phyloP scores from a whole-genome alignment of 2,113 vertebrate species.

The Hyperopisus bebe region DNA sequence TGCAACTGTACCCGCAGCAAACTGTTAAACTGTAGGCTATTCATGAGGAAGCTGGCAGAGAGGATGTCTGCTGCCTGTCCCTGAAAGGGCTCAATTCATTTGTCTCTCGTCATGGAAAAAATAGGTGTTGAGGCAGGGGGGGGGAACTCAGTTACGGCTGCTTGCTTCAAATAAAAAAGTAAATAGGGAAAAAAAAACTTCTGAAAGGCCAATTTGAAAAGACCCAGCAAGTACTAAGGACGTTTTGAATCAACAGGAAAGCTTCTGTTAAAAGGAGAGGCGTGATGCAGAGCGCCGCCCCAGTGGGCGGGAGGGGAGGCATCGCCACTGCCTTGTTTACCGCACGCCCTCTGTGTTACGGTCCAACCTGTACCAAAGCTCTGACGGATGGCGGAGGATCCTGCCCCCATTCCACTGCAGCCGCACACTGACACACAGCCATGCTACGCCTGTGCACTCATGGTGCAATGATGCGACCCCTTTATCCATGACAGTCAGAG shows the following conservation, averaged over 20 bases:
- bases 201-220: not conserved
- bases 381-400: not conserved
- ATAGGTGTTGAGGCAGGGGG: not conserved
- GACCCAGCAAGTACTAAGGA: not conserved
- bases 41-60: not conserved
- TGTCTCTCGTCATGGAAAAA: not conserved
- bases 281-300: not conserved
- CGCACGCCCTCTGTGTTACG: not conserved
- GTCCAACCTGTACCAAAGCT: not conserved
- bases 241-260: not conserved
- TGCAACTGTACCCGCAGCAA: conserved; percentile 4
- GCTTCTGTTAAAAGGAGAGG: not conserved
- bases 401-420: not conserved
- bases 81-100: conserved; percentile 1
- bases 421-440: too few species aligned
- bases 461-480: conserved; percentile 11
- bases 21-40: conserved; percentile 10
- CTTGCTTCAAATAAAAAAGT: not conserved
- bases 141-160: not conserved
- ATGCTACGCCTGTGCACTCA: conserved; percentile 49
- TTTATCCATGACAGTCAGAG: conserved; percentile 37
- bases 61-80: not conserved
- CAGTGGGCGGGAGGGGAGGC: not conserved
- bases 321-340: not conserved
- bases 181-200: not conserved